phyloP scores from a whole-genome alignment of 2,888 invertebrate species.

The Hyalella azteca region DNA sequence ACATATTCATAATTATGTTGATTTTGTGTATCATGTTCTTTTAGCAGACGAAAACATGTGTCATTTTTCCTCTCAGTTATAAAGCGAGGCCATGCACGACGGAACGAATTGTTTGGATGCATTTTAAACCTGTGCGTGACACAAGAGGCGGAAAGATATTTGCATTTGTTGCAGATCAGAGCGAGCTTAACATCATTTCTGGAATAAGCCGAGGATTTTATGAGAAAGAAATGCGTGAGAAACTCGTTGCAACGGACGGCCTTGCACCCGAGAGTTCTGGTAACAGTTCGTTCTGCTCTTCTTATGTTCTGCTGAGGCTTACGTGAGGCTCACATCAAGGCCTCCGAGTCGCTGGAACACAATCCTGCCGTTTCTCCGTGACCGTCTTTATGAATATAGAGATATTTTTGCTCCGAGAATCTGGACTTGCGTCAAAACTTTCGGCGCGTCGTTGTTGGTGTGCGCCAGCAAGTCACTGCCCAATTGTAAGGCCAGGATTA shows the following conservation, averaged over 20 bases:
- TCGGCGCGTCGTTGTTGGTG: constrained; percentile 3
- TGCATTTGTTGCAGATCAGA: background rate
- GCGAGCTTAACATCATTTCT: constrained; percentile 21
- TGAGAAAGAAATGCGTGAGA: background rate
- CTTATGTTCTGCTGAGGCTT: background rate
- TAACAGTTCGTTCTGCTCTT: background rate
- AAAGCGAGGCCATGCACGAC: no score
- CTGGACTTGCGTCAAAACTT: constrained; percentile 10
- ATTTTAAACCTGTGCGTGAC: background rate
- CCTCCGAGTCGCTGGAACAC: constrained; percentile 25
- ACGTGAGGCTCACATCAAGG: constrained; percentile 16
- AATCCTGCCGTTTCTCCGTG: constrained; percentile 30
- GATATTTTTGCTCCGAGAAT: background rate
- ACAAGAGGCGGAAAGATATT: background rate
- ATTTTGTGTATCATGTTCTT: no score
- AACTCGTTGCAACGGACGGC: background rate
- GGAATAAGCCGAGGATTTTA: background rate
- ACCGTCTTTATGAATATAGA: constrained; percentile 35
- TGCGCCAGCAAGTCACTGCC: constrained; percentile 4
- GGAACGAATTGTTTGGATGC: background rate
- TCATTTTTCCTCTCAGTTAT: no score
- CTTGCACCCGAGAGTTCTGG: background rate
- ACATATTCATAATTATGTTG: no score
- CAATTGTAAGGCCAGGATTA: constrained; percentile 1
- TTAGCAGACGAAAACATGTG: no score